phyloP scores from a whole-genome alignment of 2,888 invertebrate species.

The Coenonympha glycerion region DNA sequence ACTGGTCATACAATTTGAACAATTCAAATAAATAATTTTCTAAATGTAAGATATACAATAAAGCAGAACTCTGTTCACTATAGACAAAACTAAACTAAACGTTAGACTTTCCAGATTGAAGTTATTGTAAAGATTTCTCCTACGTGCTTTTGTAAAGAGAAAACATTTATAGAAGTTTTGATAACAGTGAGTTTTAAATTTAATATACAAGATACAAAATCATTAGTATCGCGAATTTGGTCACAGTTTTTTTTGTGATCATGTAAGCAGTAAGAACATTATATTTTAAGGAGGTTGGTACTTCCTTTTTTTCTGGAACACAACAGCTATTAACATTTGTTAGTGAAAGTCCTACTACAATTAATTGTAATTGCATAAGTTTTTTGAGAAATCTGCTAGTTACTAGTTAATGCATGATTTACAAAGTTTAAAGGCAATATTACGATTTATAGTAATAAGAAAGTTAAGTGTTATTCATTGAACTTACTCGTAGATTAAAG shows the following conservation, averaged over 20 bases:
- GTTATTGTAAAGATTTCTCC: conserved; percentile 5
- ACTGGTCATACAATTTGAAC: not conserved
- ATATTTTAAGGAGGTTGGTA: not conserved
- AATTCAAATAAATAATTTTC: conserved; percentile 9
- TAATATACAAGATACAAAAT: not conserved
- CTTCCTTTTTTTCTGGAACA: not conserved
- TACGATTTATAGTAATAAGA: no score
- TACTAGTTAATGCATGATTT: not conserved
- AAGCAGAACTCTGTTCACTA: not conserved
- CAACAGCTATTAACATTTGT: not conserved
- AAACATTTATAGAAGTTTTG: not conserved
- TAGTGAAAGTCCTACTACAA: not conserved
- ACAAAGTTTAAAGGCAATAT: not conserved
- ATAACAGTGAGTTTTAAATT: not conserved
- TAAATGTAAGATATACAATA: not conserved
- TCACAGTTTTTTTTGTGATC: no score
- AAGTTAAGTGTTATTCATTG: no score
- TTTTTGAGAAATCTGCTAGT: not conserved
- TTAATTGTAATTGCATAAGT: not conserved
- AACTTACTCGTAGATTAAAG: no score
- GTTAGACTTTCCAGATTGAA: conserved; percentile 2
- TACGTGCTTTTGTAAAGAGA: not conserved
- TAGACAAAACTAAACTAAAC: no score
- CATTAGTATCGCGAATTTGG: no score
- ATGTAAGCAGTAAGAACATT: no score